Conservation (phyloP, 2,113 vertebrate species). For the Chionodraco myersi region DNA sequence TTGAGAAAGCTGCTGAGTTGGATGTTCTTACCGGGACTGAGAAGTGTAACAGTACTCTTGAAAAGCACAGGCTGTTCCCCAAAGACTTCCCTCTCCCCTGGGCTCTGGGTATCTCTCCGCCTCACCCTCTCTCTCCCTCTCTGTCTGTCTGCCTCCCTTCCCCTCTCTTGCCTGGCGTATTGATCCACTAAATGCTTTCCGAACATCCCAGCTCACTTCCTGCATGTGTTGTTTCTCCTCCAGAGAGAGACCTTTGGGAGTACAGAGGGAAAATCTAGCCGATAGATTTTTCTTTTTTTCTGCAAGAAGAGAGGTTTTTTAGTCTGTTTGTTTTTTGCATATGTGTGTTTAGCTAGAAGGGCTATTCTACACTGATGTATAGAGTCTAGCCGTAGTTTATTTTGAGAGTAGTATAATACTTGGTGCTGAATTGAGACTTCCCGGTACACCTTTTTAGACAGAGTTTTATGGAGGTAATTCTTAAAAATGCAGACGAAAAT, state of each 20-base stretch:
- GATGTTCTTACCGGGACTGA: slow-evolving; percentile 73
- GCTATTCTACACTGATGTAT: not conserved
- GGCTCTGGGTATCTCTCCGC: slow-evolving; percentile 66
- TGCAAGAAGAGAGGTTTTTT: not conserved
- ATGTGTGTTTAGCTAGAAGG: slow-evolving; percentile 23
- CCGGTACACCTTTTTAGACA: not conserved
- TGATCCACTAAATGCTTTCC: slow-evolving; percentile 83
- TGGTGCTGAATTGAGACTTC: not conserved
- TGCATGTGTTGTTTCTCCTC: slow-evolving; percentile 85
- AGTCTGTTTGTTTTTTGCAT: slow-evolving; percentile 16
- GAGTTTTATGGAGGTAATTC: not conserved
- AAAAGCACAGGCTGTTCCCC: slow-evolving; percentile 80
- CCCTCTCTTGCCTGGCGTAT: slow-evolving; percentile 76
- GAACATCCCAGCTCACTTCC: slow-evolving; percentile 84
- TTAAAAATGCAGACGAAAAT: not conserved
- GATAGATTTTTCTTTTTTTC: slow-evolving; percentile 73
- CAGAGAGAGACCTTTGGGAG: slow-evolving; percentile 73
- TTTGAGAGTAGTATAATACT: not conserved
- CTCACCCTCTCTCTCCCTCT: slow-evolving; percentile 28
- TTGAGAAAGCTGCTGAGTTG: slow-evolving; percentile 82
- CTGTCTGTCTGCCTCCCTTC: slow-evolving; percentile 63
- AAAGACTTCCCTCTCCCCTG: slow-evolving; percentile 67
- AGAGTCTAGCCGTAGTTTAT: not conserved
- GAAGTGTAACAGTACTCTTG: slow-evolving; percentile 84
- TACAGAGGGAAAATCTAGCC: slow-evolving; percentile 83